Evolutionary conservation across 2,888 invertebrate genomes (phyloP), one percentile per base, ranked within the genome.

Genomic region (Melanargia galathea): DNA sequence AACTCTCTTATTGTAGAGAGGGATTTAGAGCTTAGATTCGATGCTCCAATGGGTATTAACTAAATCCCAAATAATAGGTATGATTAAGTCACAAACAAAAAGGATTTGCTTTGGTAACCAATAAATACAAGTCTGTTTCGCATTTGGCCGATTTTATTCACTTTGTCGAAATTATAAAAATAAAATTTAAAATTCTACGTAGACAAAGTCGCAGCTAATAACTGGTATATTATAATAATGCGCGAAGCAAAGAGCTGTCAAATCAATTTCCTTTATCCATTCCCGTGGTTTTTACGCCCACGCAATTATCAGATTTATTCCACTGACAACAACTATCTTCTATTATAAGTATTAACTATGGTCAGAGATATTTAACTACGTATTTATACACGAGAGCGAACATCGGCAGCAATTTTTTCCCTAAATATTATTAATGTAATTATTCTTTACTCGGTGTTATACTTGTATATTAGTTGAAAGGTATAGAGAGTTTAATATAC

Each of bases 211-310:
- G 52, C 35, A 35, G 5, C 7, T 35, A 20, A 20, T 1, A 6
- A 6, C 33, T 20, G 7, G 52, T 52, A n/a, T 46, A 57, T 20
- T n/a, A n/a, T 30, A 45, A 33, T 45, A 13, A 7, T n/a, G 18
- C 30, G 18, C 43, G 45, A 45, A 30, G 43, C 30, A 30, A 33
- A 57, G 56, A 56, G 62, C 62, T 62, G 62, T 57, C 62, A 62
- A 56, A 57, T 56, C 55, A 49, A 43, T 62, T 62, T 56, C 62
- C 62, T 56, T 51, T 51, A 51, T 56, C 40, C 56, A 30, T 57
- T 57, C 45, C 45, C 45, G 45, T 33, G 43, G 45, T 57, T 45
- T 46, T 45, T 57, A 11, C 26, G 26, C 30, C 20, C 6, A 35
- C 49, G 24, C 30, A 56, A 57, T 57, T 57, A 57, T 57, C 57